Conservation (phyloP, 1,140 invertebrate species). For the Pachyrhynchus sulphureomaculatus region DNA sequence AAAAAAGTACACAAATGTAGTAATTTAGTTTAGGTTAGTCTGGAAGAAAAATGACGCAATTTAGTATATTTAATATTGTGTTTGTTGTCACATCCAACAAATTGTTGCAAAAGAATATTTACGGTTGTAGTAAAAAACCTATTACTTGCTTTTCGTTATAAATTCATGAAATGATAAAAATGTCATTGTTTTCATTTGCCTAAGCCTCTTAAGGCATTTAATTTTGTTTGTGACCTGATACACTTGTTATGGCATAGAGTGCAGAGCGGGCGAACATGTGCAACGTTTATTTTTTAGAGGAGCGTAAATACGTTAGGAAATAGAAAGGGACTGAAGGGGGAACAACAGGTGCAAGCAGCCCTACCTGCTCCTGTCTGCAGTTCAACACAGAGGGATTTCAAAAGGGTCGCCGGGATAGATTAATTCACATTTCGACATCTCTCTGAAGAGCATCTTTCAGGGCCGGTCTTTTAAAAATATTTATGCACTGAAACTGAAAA, state of each 20-base stretch:
- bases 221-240: conserved; percentile 18
- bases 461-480: neutral
- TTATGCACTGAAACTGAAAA: too few species aligned
- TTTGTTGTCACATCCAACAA: too few species aligned
- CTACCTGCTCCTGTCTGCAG: conserved; percentile 28
- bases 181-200: too few species aligned
- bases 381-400: conserved; percentile 21
- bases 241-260: conserved; percentile 20
- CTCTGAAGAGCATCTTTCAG: conserved; percentile 6
- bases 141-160: too few species aligned
- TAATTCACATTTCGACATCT: conserved; percentile 29
- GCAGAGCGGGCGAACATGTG: conserved; percentile 21
- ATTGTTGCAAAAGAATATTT: too few species aligned
- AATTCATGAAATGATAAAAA: too few species aligned
- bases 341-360: conserved; percentile 37
- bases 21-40: too few species aligned
- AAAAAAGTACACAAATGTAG: too few species aligned
- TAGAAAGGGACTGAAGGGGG: conserved; percentile 28
- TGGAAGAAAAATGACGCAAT: too few species aligned
- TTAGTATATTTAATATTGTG: too few species aligned
- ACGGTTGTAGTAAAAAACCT: too few species aligned
- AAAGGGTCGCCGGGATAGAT: conserved; percentile 30
- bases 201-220: neutral
- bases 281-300: conserved; percentile 29
- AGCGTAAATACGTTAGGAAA: conserved; percentile 30